These are phyloP conservation scores for Coleophora deauratella DNA, from an alignment of 2,888 invertebrate species.

Conservation along the genomic window DNA sequence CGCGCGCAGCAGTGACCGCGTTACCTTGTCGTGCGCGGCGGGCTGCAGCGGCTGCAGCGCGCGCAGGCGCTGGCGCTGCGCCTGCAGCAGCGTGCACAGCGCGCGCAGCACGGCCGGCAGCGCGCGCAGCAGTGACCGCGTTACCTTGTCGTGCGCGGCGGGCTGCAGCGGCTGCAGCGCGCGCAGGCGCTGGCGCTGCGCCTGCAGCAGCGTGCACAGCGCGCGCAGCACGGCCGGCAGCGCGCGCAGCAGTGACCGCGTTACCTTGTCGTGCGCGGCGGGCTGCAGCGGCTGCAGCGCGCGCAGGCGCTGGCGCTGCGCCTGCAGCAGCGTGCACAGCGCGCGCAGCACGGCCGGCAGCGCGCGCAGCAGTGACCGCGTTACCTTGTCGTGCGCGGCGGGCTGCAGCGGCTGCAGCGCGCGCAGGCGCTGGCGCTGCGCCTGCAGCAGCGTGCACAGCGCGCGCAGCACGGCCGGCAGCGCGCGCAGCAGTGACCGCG, in stretches of 20 bases:
- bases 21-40: conserved; percentile 29
- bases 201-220: too few species aligned
- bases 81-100: conserved; percentile 81
- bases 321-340: too few species aligned
- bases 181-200: too few species aligned
- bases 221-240: too few species aligned
- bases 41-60: conserved; percentile 18
- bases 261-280: too few species aligned
- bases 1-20: too few species aligned
- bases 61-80: conserved; percentile 72
- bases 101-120: conserved; percentile 92
- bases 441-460: conserved; percentile 81
- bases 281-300: too few species aligned
- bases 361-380: too few species aligned
- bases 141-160: conserved; percentile 71
- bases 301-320: too few species aligned
- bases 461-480: conserved; percentile 92
- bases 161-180: too few species aligned
- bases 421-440: conserved; percentile 72
- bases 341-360: too few species aligned
- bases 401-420: conserved; percentile 18
- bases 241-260: too few species aligned
- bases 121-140: conserved; percentile 84
- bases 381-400: conserved; percentile 29
- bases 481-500: conserved; percentile 84